Evolutionary conservation across 2,113 vertebrate species (phyloP), one percentile per base, ranked within the genome.

Genomic region (Chitala chitala): DNA sequence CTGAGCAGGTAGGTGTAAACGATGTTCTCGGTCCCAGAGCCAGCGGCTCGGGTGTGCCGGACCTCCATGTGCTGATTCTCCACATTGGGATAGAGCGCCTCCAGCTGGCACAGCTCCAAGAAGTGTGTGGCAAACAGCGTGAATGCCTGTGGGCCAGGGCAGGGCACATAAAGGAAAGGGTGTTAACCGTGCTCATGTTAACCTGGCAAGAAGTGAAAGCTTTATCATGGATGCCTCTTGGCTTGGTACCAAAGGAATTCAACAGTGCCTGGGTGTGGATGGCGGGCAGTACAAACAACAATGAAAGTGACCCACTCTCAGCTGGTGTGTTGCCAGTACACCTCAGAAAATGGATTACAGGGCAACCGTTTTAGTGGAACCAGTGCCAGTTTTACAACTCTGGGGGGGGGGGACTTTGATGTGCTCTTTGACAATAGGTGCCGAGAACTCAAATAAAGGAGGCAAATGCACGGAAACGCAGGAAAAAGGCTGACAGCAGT

Each of bases 51-150:
- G 31, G 89, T 85, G 79, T 96, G 95, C 36, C 94, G 92, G 75
- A 99, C 95, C 89, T 94, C 93, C 92, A 98, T 96, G 87, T 99
- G 92, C 82, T 92, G 90, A 76, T 98, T 98, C 88, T 96, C 94
- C 78, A 95, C 94, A 3, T 96, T 98, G 44, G 94, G 95, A 85
- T 98, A 98, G 12, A 96, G 83, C 74, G 85, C 82, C 59, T 94
- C 91, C 22, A 98, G 86, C 38, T 95, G 94, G 83, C 95, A 98
- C 2, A 99, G 84, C 80, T 98, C 95, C 82, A 99, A 87, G 75
- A 93, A 99, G 88, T 99, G 97, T 1, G 96, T 98, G 63, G 94
- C 94, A 86, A 98, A 98, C 61, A 99, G 76, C 22, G 95, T 99
- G 88, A 96, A 98, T 2, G 93, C 94, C 97, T 99, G 77, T 61